phyloP scores from a whole-genome alignment of 53 echinoderm and acorn worm species.

The Patiria pectinifera region DNA sequence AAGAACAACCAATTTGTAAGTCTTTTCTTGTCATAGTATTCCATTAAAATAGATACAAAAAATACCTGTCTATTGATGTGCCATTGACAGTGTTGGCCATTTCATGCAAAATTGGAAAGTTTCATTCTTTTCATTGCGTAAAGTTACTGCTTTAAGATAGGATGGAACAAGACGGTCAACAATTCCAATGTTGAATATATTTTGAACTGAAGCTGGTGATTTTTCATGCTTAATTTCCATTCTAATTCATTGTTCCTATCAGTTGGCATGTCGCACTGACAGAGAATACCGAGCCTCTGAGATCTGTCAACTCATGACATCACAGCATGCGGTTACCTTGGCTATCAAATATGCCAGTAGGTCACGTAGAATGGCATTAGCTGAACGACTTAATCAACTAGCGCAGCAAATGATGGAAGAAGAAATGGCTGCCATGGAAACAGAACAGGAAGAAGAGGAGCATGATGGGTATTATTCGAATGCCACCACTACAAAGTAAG shows the following conservation, averaged over 20 bases:
- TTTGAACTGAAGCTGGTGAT: not conserved
- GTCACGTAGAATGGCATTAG: constrained; percentile 82
- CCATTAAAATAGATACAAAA: too few species aligned
- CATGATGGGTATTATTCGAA: constrained; percentile 49
- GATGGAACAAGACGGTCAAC: too few species aligned
- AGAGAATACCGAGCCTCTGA: constrained; percentile 86
- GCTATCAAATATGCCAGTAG: constrained; percentile 97
- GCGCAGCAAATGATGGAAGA: constrained; percentile 82
- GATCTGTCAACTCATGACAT: constrained; percentile 84
- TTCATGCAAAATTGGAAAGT: too few species aligned
- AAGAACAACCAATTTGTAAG: too few species aligned
- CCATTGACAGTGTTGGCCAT: too few species aligned
- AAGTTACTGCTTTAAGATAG: too few species aligned
- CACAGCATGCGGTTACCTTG: constrained; percentile 82
- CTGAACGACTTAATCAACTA: constrained; percentile 84
- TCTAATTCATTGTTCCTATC: constrained; percentile 5
- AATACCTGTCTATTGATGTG: too few species aligned
- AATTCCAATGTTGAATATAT: not conserved
- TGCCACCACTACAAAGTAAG: constrained; percentile 24
- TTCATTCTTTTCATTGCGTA: too few species aligned
- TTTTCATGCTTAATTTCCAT: not conserved
- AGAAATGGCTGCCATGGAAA: constrained; percentile 73
- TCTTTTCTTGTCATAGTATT: too few species aligned
- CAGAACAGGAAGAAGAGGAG: constrained; percentile 70
- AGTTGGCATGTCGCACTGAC: constrained; percentile 94